Conservation (phyloP, 1,140 invertebrate genomes). For the Euura lappo region DNA sequence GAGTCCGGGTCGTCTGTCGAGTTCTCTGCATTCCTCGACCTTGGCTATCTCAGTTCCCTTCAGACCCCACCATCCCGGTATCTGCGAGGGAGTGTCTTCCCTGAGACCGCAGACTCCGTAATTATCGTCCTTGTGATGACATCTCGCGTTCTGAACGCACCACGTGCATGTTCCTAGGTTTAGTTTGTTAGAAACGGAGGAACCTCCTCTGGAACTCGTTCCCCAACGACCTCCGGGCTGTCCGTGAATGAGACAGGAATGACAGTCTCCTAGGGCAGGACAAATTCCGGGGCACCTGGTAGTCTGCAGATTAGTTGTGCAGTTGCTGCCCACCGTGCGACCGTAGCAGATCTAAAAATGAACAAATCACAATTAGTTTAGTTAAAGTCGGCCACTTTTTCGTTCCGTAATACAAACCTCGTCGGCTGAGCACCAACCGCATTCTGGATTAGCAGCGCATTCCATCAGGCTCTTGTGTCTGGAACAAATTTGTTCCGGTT, state of each 20-base stretch:
- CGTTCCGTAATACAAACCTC: conserved; percentile 55
- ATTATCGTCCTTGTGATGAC: conserved; percentile 86
- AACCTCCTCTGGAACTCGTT: conserved; percentile 51
- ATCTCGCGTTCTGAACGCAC: conserved; percentile 92
- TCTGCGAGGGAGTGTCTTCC: conserved; percentile 78
- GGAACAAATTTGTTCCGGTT: conserved; percentile 75
- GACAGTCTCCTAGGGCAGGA: conserved; percentile 84
- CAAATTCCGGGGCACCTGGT: conserved; percentile 88
- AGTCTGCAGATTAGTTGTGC: conserved; percentile 87
- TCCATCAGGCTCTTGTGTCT: conserved; percentile 75
- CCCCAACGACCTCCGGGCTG: conserved; percentile 58
- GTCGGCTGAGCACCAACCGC: conserved; percentile 90
- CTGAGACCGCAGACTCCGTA: conserved; percentile 78
- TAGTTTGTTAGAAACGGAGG: conserved; percentile 77
- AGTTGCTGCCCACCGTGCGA: conserved; percentile 78
- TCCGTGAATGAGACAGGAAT: conserved; percentile 84
- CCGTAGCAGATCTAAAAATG: conserved; percentile 76
- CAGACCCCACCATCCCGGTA: conserved; percentile 87
- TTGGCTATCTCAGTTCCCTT: conserved; percentile 80
- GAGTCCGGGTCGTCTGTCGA: conserved; percentile 85
- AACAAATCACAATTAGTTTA: background rate
- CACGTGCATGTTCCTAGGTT: conserved; percentile 83
- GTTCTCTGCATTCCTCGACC: conserved; percentile 77
- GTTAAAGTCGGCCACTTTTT: background rate
- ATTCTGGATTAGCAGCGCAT: conserved; percentile 89